Evolutionary conservation across 2,113 vertebrate species (phyloP), one percentile per base, ranked within the genome.

Genomic region (Petroica traversi): DNA sequence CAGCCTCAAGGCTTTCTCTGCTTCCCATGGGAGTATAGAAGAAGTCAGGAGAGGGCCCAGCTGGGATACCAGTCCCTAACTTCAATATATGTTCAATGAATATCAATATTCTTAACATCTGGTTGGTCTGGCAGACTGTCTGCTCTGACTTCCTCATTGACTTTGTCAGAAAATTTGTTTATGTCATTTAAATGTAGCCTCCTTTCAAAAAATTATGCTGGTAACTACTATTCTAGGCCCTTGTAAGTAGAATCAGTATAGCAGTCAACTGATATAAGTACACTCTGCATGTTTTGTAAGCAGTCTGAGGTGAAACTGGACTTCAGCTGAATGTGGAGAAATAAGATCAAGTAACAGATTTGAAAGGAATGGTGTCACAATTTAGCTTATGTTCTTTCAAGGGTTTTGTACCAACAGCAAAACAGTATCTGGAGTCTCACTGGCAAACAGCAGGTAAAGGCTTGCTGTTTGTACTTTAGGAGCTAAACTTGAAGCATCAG

Each of bases 401-500:
- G 16, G 8, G 33, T 51, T 75, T 34, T 49, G 31, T 26, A 36
- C 94, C 93, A 95, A 97, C 72, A 96, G 97, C 94, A 94, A 12
- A 88, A 5, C 1, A 5, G 8, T 38, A 14, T 13, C 24, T 67
- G 6, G 12, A 52, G 43, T 61, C 31, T 36, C 38, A 40, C 8
- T 31, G 24, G 26, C 12, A 52, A 55, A 68, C 4, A 64, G 29
- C 22, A 36, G 23, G n/a, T 16, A 52, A 45, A 48, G 34, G 22
- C 31, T 40, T 80, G n/a, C 28, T 54, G 77, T 38, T 43, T 22
- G 31, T 51, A 29, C 76, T 86, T 59, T 15, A 45, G 34, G 34
- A 77, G 51, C 69, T 74, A 8, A 66, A 46, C 26, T 22, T 26
- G 43, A 36, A 58, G 23, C 17, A 41, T 7, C 17, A 54, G 16